Percentiles rank a stretch among this genome's conserved stretches.
These are phyloP conservation scores for Rallus limicola DNA, from an alignment of 2,113 vertebrate genomes.

Conservation along the genomic window DNA sequence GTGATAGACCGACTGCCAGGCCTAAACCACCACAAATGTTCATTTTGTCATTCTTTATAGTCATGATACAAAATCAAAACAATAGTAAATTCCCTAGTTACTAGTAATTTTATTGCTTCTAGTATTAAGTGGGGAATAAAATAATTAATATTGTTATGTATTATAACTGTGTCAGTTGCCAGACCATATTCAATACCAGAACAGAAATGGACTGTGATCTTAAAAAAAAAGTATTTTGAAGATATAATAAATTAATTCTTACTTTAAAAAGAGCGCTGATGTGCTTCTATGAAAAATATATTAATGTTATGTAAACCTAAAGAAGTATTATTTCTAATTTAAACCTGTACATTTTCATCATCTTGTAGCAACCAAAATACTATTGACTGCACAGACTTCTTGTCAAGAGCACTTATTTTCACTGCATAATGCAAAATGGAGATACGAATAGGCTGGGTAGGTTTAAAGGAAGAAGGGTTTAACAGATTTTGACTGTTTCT, in stretches of 20 bases:
- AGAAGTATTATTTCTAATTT: not conserved
- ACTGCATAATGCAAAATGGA: not conserved
- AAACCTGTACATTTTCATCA: not conserved
- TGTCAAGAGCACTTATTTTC: not conserved
- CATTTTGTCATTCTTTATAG: not conserved
- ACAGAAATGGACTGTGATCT: not conserved
- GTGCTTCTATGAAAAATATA: not conserved
- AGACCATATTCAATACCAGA: not conserved
- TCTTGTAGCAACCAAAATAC: not conserved
- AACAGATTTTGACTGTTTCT: not conserved
- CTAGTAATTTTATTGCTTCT: not conserved
- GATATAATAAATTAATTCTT: not conserved
- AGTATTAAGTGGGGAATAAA: not conserved
- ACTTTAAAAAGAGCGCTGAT: not conserved
- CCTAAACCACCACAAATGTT: not conserved
- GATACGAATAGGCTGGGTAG: not conserved
- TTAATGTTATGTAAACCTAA: not conserved
- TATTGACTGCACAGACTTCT: not conserved
- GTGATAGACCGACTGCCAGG: too few relatives aligned
- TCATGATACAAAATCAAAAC: not conserved
- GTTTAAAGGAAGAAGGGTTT: not conserved
- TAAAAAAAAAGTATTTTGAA: not conserved
- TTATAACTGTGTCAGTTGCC: not conserved
- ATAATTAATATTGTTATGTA: not conserved
- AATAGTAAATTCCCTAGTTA: not conserved